Conservation (phyloP, 2,797 vertebrate genomes). For the Molothrus ater region DNA sequence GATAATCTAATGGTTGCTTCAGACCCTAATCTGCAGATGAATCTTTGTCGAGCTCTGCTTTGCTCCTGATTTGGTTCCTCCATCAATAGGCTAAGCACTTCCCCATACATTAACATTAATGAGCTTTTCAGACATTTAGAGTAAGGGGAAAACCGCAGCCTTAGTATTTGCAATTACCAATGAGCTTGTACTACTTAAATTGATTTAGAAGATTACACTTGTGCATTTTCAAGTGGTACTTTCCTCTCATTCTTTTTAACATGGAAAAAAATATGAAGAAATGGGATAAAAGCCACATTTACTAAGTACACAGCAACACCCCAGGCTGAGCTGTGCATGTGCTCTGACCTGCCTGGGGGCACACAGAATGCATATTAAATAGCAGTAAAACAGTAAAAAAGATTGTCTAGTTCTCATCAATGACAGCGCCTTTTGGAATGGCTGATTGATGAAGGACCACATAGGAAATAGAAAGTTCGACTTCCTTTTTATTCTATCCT, state of each 20-base stretch:
- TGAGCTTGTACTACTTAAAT: not conserved
- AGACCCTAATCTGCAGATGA: constrained; percentile 11
- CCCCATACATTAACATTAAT: constrained; percentile 36
- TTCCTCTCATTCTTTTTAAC: not conserved
- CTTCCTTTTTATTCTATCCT: not conserved
- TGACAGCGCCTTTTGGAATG: not conserved
- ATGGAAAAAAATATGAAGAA: not conserved
- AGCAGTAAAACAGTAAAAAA: not conserved
- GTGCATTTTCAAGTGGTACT: not conserved
- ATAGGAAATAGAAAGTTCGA: not conserved
- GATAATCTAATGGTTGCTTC: constrained; percentile 22
- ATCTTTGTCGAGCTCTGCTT: constrained; percentile 6
- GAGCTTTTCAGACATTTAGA: constrained; percentile 7
- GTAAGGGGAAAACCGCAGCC: not conserved
- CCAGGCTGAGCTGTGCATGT: not conserved
- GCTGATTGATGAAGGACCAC: not conserved
- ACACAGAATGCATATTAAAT: not conserved
- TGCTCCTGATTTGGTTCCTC: constrained; percentile 23
- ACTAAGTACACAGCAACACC: not conserved
- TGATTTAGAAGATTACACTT: constrained; percentile 2
- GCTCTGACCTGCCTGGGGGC: not conserved
- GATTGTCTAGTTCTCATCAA: not conserved
- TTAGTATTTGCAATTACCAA: constrained; percentile 8
- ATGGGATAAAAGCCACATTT: not conserved
- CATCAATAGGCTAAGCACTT: constrained; percentile 26